Base-by-base conservation (phyloP, 2,888 invertebrate species). In the Coleophora deauratella region DNA sequence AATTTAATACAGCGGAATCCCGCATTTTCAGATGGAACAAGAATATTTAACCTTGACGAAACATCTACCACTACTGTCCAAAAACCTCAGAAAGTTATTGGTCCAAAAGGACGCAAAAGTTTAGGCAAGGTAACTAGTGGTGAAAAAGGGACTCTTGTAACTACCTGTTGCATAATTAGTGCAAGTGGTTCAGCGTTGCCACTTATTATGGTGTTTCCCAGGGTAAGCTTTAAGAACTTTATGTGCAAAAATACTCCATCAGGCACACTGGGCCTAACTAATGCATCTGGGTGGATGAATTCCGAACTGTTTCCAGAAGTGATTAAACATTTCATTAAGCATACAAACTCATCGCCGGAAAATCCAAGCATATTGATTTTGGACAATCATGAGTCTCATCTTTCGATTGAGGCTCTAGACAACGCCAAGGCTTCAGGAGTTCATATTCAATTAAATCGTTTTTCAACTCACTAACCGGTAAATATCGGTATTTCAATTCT, bases 121-220 rank as follows among this genome's bases (percentile, higher is more conserved):
- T n/a, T 38, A 9, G 35, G 33, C 2, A 44, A 39, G 34, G 42
- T 48, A 1, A 46, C 46, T 33, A 45, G 43, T 42, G 47, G 47
- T 1, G 49, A 51, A 41, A 43, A 36, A 21, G 46, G 46, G 8
- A 49, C 50, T n/a, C 47, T 64, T 12, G 61, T 61, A 13, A 68
- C 68, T 10, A 51, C 51, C 3, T 51, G 49, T 38, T 42, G 41
- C 27, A 46, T 49, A n/a, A 62, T 66, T 27, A 47, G 49, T 42
- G 62, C 58, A 15, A 51, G 41, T 14, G 44, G 48, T 2, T 9
- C 3, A 3, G 31, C 31, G 3, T 9, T 31, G 31, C 10, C 31
- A n/a, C 45, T 38, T 3, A 38, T 27, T 9, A 45, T 45, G 36
- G 37, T 45, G 7, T 45, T 45, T 12, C 45, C 42, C 2, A 27